Percentiles rank a stretch among this genome's conserved stretches.
These are phyloP conservation scores for Lithophane ornitopus DNA, from an alignment of 2,888 invertebrate species.

Conservation along the genomic window DNA sequence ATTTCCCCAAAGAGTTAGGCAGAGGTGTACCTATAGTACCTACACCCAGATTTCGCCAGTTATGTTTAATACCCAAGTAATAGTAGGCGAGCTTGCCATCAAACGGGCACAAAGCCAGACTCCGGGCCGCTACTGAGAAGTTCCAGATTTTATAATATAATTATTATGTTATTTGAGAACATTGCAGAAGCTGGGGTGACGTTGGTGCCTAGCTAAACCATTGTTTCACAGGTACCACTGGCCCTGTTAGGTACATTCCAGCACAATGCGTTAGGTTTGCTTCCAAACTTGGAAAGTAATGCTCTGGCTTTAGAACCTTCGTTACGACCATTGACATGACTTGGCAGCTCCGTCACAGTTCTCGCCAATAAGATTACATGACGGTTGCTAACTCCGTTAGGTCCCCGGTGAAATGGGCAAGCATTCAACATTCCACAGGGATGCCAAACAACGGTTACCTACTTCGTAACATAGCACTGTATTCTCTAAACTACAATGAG, in stretches of 20 bases:
- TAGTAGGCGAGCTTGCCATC: no score
- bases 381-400: constrained; percentile 1
- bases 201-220: neutral
- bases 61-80: no score
- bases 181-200: neutral
- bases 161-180: neutral
- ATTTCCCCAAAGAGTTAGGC: no score
- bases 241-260: neutral
- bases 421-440: constrained; percentile 1
- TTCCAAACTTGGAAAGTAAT: neutral
- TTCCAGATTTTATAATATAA: neutral
- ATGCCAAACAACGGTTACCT: constrained; percentile 10
- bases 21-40: no score
- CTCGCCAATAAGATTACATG: constrained; percentile 20
- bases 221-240: neutral
- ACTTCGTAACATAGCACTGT: neutral
- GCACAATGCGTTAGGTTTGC: neutral
- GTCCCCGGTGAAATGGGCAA: neutral
- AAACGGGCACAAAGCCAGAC: no score
- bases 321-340: constrained; percentile 1
- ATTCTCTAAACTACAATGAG: neutral
- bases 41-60: no score
- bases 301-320: neutral
- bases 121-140: no score
- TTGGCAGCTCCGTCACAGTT: constrained; percentile 14